Evolutionary conservation across 2,113 vertebrate genomes (phyloP), one percentile per base, ranked within the genome.

Genomic region (Callopanchax toddi): DNA sequence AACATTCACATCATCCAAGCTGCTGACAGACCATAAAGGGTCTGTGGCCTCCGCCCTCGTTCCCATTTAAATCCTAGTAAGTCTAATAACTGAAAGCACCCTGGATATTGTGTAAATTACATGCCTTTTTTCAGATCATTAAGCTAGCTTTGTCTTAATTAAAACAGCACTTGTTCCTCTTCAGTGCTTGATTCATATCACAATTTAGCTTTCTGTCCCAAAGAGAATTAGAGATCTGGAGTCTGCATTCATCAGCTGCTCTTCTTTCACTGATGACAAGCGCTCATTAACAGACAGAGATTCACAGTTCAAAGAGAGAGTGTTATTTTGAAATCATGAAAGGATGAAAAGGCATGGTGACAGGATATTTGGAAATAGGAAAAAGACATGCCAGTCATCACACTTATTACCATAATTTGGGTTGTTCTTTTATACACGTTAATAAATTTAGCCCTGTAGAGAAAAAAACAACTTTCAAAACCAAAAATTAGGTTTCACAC

Each of bases 111-210:
- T 92, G 90, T 79, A 11, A 79, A 95, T 95, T 93, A 94, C 86
- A 91, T 78, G 91, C 91, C 91, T 95, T 96, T 96, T 96, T 95
- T 95, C 93, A 96, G 93, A 89, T 82, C 93, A 95, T 97, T 96
- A 97, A 93, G 90, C 84, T 80, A 85, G 91, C 91, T 94, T 94
- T 95, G 93, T 94, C 96, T 95, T 96, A 96, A 97, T 97, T 95
- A 95, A 91, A 93, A 87, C 60, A 86, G 83, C 90, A 87, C 92
- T 91, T 93, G 94, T 93, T 93, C 92, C 89, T 91, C 93, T 92
- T 90, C 84, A 92, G 87, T 88, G 93, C 92, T 89, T 91, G 92
- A 93, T 92, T 87, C 88, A 88, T 89, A 88, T 87, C 91, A 89
- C 93, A 93, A 94, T 94, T 92, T 93, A 90, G 89, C 65, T 70